Base-by-base conservation (phyloP, 2,888 invertebrate species). In the Scaptomyza cyrtandrae region DNA sequence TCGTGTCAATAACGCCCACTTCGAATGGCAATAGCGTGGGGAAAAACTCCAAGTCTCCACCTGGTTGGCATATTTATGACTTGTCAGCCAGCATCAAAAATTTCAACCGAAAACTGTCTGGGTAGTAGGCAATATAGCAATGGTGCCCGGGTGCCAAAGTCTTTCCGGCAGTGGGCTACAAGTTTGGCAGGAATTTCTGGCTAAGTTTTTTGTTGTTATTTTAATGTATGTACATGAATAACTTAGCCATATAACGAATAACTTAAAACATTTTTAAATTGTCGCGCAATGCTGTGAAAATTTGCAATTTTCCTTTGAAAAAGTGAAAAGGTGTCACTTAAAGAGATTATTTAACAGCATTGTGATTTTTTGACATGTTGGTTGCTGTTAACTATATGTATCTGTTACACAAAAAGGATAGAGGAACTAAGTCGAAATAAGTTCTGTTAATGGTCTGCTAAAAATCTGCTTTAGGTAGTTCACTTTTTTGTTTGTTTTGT, bases 121-220 rank as follows among this genome's bases (percentile, higher is more conserved):
- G 79, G 71, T 75, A 72, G 65, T 59, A 54, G 53, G 46, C 65
- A 59, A 50, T 63, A 67, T 49, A 52, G 33, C 39, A 41, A 56
- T 58, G 50, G 24, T 33, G 46, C 19, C 39, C 56, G 14, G 63
- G 59, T 49, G 19, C 33, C 50, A n/a, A 24, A 35, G 35, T 35
- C 50, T 75, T 79, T 75, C 75, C 79, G 75, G 79, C 75, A 75
- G 45, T 67, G 54, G 61, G 59, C 79, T 71, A 79, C 83, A 73
- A 71, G 86, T 85, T 85, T 82, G 75, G 67, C 86, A 77, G 86
- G 86, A 79, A 86, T 84, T 84, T 85, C 82, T 69, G 73, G 80
- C 79, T 82, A 31, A 74, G 7, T 39, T 39, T 39, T 39, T 39
- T 39, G 7, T 14, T 39, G n/a, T n/a, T n/a, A 24, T 80, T 43